Evolutionary conservation across 2,797 vertebrate genomes (phyloP).

Genomic region (Phylloscopus collybita): DNA sequence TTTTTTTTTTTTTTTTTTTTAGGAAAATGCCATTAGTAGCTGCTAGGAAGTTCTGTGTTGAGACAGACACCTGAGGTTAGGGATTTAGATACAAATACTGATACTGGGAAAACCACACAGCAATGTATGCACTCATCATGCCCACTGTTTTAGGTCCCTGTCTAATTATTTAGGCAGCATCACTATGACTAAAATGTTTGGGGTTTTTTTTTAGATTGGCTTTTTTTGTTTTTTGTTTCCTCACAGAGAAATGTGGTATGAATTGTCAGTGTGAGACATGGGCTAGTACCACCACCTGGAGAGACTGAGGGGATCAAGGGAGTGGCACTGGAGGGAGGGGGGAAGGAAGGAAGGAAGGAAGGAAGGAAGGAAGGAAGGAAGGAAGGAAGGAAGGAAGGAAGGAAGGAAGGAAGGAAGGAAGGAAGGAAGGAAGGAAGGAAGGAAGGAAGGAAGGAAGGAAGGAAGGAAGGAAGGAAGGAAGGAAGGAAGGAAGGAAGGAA

Average conservation of each 20-base stretch:
- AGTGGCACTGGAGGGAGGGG: neutral
- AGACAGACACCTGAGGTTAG: neutral
- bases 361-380: no score
- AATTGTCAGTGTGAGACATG: neutral
- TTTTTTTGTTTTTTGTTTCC: neutral
- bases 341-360: no score
- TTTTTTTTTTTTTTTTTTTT: neutral
- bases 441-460: no score
- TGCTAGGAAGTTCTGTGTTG: neutral
- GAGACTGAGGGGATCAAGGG: neutral
- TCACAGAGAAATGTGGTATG: neutral
- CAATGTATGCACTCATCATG: neutral
- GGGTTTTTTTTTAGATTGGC: accelerated
- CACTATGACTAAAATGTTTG: neutral
- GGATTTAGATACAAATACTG: neutral
- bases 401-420: neutral
- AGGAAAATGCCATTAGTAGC: neutral
- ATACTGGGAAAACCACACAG: neutral
- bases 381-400: neutral
- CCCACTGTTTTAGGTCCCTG: neutral
- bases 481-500: neutral
- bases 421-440: neutral
- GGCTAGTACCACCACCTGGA: neutral
- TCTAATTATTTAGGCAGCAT: neutral
- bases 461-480: neutral